Base-by-base conservation (phyloP, 2,113 vertebrate genomes). In the Numida meleagris region DNA sequence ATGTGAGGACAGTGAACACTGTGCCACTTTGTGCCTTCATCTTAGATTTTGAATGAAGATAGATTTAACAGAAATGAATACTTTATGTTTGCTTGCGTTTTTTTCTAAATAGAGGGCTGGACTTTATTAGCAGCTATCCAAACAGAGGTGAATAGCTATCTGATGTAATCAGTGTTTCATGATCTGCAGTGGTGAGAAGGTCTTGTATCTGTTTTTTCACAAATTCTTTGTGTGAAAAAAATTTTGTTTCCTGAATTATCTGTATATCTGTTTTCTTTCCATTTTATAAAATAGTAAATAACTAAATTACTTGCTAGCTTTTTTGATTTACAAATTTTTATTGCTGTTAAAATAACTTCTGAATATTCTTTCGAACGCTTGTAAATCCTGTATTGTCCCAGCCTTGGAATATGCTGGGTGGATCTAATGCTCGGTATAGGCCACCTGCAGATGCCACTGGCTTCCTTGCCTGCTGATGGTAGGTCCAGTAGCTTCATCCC, bases 121-220 rank as follows among this genome's bases (percentile, higher is more conserved):
- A 33, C 4, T 38, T n/a, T 51, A 25, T 86, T 19, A 78, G 25
- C 29, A 67, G 55, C 23, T 29, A 18, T 81, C 83, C 66, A 53
- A 72, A 77, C 1, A 82, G 48, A 67, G 36, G 5, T 45, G 21
- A 71, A 63, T 1, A 2, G 38, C 0, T 0, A 27, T n/a, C 25
- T 86, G 90, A 71, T 42, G 34, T 14, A 83, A 16, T 59, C 51
- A 38, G 9, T 34, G 3, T 74, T 88, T 93, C 25, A 24, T 68
- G n/a, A 65, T 43, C 31, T 31, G 25, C 42, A 51, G 10, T 34
- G 46, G 48, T 57, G 48, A 27, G n/a, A 63, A 50, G 40, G 27
- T 51, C 14, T 66, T 53, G 4, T 14, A 66, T 31, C 9, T 62
- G 3, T 90, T 70, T 86, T 18, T 80, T 90, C 34, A 81, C 6